A percentile compares a stretch with the other conserved stretches of the same genome.
Conservation (phyloP, 2,113 vertebrate genomes). For the Coryphaenoides rupestris region DNA sequence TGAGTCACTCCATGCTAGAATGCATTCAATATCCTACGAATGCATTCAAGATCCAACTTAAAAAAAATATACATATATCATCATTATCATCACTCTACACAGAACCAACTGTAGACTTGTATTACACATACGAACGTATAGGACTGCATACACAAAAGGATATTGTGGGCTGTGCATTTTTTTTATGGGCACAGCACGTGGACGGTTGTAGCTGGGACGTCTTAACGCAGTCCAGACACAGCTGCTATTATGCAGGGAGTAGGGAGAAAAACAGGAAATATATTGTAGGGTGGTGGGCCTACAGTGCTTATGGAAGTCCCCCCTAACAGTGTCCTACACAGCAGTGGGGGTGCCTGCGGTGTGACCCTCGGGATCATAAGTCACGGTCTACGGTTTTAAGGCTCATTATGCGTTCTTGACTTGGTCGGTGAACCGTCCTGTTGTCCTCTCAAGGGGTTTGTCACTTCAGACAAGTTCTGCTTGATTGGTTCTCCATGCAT, state of each 20-base stretch:
- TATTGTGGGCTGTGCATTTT: too few species aligned
- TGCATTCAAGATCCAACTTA: too few species aligned
- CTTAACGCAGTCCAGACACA: slow-evolving; percentile 48
- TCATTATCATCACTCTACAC: too few species aligned
- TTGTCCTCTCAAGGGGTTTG: slow-evolving; percentile 36
- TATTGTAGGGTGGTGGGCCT: slow-evolving; percentile 53
- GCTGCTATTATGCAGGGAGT: slow-evolving; percentile 60
- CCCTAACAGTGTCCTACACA: too few species aligned
- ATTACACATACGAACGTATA: too few species aligned
- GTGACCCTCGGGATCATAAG: slow-evolving; percentile 32
- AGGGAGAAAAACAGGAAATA: slow-evolving; percentile 61
- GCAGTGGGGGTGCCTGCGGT: too few species aligned
- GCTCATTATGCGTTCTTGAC: slow-evolving; percentile 8
- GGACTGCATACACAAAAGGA: too few species aligned
- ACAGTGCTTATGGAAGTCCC: slow-evolving; percentile 2
- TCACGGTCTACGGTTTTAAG: slow-evolving; percentile 20
- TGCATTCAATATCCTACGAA: too few species aligned
- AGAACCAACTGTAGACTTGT: too few species aligned
- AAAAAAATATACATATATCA: too few species aligned
- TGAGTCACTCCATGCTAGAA: too few species aligned
- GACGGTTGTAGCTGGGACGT: slow-evolving; percentile 48
- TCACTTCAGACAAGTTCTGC: slow-evolving; percentile 28
- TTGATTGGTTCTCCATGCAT: slow-evolving; percentile 8
- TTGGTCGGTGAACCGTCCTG: slow-evolving; percentile 5
- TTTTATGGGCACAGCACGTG: slow-evolving; percentile 24